Evolutionary conservation across 1,140 invertebrate species (phyloP).

Genomic region (Lordiphosa collinella): DNA sequence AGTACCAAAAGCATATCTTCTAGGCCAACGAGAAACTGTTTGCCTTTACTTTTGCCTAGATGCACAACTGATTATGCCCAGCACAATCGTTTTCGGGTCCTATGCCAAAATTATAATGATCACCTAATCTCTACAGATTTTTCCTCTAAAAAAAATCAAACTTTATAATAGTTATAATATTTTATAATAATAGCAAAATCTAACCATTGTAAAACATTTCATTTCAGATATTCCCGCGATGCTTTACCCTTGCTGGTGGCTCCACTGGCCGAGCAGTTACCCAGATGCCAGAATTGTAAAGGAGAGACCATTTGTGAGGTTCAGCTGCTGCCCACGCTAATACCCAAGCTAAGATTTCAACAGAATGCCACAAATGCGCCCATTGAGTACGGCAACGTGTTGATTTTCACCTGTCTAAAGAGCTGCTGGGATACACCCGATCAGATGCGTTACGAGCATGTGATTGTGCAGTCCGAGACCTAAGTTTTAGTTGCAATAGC

Average conservation of each 20-base stretch:
- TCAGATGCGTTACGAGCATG: conserved; percentile 84
- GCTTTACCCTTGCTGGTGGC: conserved; percentile 84
- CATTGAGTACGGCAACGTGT: conserved; percentile 90
- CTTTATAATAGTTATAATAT: no score
- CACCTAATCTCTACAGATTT: no score
- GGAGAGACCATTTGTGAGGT: conserved; percentile 88
- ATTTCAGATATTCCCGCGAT: conserved; percentile 85
- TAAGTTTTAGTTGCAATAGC: not conserved
- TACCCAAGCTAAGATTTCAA: conserved; percentile 84
- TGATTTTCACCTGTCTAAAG: conserved; percentile 89
- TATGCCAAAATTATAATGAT: no score
- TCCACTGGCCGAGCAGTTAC: conserved; percentile 81
- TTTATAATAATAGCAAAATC: no score
- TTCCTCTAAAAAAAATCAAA: no score
- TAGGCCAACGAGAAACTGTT: no score
- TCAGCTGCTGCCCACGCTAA: conserved; percentile 89
- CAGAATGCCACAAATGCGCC: conserved; percentile 80
- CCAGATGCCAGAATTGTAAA: conserved; percentile 86
- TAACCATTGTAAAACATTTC: no score
- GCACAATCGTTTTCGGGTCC: no score
- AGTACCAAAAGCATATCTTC: no score
- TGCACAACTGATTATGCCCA: no score
- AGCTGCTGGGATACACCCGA: conserved; percentile 90
- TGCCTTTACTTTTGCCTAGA: no score
- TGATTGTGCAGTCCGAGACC: conserved; percentile 88